phyloP scores from a whole-genome alignment of 2,888 invertebrate species.

The Plebejus argus region DNA sequence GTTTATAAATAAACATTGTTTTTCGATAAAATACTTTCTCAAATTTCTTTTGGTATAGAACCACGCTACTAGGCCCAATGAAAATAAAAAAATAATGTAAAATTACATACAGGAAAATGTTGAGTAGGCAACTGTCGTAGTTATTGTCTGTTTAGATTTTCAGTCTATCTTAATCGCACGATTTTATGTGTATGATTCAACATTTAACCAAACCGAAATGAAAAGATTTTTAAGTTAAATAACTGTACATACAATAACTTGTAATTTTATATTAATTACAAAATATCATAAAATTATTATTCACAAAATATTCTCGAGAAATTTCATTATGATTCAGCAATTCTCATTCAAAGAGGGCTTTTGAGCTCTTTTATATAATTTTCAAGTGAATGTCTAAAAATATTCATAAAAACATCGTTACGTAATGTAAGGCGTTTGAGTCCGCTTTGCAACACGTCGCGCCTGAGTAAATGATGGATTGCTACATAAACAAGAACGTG shows the following conservation, averaged over 20 bases:
- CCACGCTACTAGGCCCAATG: background rate
- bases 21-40: background rate
- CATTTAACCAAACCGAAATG: too few species aligned
- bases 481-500: slow-evolving; percentile 25
- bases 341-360: background rate
- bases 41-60: background rate
- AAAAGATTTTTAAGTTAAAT: too few species aligned
- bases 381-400: slow-evolving; percentile 29
- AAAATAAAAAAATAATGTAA: too few species aligned
- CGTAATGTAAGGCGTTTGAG: slow-evolving; percentile 11
- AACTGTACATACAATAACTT: too few species aligned
- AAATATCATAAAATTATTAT: background rate
- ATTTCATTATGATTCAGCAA: background rate
- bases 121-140: too few species aligned
- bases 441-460: slow-evolving; percentile 23
- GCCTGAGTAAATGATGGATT: slow-evolving; percentile 26
- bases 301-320: background rate
- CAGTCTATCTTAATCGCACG: too few species aligned
- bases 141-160: too few species aligned
- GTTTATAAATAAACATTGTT: slow-evolving; percentile 9
- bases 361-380: background rate
- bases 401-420: slow-evolving; percentile 15
- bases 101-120: too few species aligned
- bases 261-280: too few species aligned
- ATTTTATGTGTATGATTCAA: too few species aligned